Evolutionary conservation across 2,888 invertebrate species (phyloP).

Genomic region (Latrodectus hesperus): DNA sequence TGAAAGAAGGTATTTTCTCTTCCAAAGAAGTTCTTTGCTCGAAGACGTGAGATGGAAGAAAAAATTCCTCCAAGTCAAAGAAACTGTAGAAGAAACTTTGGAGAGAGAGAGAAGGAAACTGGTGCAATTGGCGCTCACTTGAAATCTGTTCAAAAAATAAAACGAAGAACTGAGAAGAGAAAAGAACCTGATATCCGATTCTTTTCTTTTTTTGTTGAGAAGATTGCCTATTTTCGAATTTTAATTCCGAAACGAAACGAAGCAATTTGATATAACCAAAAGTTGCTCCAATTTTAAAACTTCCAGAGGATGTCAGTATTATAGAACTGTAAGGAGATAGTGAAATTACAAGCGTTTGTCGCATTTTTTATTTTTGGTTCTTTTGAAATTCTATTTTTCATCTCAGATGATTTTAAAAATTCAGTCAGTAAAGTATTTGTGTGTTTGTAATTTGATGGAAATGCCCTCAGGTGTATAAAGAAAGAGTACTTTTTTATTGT

Average conservation of each 20-base stretch:
- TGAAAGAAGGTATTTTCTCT: constrained; percentile 19
- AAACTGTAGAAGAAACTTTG: background rate
- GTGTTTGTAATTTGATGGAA: no score
- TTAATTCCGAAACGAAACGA: background rate
- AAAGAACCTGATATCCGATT: constrained; percentile 30
- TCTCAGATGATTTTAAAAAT: no score
- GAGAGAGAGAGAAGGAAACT: background rate
- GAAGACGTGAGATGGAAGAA: background rate
- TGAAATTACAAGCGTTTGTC: no score
- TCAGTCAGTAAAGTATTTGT: no score
- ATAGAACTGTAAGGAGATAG: no score
- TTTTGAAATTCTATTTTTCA: no score
- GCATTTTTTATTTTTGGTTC: no score
- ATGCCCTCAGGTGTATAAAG: no score
- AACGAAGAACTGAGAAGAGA: background rate
- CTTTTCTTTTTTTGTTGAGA: background rate
- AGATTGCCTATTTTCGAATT: background rate
- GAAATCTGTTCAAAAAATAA: background rate
- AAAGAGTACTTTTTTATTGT: no score
- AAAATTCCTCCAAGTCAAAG: background rate
- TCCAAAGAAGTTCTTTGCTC: background rate
- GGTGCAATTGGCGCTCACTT: constrained; percentile 10
- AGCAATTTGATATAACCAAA: background rate
- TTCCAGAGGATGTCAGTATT: no score
- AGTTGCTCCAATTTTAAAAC: no score